phyloP scores from a whole-genome alignment of 2,797 vertebrate genomes.

The Manis javanica region DNA sequence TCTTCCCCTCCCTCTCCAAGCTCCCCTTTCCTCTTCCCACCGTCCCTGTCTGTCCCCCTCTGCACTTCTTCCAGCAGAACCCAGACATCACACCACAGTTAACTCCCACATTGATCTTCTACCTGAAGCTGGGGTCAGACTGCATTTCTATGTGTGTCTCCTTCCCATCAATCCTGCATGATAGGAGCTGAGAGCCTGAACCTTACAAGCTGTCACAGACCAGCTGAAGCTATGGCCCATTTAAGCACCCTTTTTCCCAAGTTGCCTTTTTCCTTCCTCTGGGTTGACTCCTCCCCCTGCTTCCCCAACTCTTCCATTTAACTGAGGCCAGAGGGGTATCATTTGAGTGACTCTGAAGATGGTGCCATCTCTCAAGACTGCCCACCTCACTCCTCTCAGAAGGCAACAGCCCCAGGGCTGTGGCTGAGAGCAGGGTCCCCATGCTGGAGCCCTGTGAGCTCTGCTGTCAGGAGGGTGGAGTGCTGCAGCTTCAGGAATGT shows the following conservation, averaged over 20 bases:
- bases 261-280: background rate
- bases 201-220: background rate
- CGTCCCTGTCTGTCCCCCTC: background rate
- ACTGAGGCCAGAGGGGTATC: background rate
- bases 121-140: background rate
- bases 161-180: background rate
- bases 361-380: background rate
- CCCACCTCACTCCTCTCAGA: background rate
- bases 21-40: background rate
- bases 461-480: background rate
- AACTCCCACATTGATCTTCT: background rate
- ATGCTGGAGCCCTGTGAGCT: fast-evolving
- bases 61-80: background rate
- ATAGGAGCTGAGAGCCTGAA: background rate
- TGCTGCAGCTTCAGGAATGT: fast-evolving
- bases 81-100: background rate
- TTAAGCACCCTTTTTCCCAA: background rate
- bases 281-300: background rate
- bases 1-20: background rate
- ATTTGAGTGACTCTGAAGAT: background rate
- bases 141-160: background rate
- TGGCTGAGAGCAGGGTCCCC: background rate
- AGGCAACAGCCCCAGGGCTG: background rate
- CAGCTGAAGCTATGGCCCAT: background rate
- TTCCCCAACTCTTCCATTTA: background rate